Evolutionary conservation across 2,113 vertebrate species (phyloP), one percentile per base, ranked within the genome.

Genomic region (Pachypanchax playfairii): DNA sequence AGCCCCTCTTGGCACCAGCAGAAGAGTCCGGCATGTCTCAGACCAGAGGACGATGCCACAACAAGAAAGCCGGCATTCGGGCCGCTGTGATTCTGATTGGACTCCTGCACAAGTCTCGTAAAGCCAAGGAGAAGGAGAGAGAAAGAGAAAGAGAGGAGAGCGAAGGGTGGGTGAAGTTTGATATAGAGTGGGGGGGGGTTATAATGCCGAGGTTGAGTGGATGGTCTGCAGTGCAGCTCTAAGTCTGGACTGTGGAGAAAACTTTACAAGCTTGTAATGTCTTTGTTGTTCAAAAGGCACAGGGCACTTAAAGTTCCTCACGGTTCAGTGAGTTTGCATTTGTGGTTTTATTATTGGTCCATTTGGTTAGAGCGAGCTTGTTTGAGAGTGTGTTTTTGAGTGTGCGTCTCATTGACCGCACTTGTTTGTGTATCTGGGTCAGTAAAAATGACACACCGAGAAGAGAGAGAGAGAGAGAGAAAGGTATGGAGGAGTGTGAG

Each of bases 71-170:
- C 6, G 95, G 96, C 49, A 94, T 97, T 39, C 94, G 95, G 55
- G 96, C 96, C 0, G 95, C 95, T 0, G 96, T 96, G 76, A 96
- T 96, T 65, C 92, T 98, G 41, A 97, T 98, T 35, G 96, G 96
- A 89, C 92, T 97, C 59, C 91, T 97, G 80, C 95, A 97, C 91
- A 94, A 93, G 87, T 96, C 95, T 59, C 92, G 96, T 58, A 93
- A 88, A 71, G 94, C 94, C 87, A 94, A 91, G 80, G 92, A 93
- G 76, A 91, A 63, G 69, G 90, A 74, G 60, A 73, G 55, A 25
- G 89, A 90, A 49, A 85, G 44, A 26, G 87, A 90, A 68, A 55
- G 35, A 53, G 67, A 70, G 67, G 90, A 89, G 80, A 85, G 61
- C 2, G 88, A 89, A 80, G 86, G 88, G 90, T 89, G 87, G 87